Evolutionary conservation across 2,113 vertebrate species (phyloP).

Genomic region (Phylloscopus trochiloides): DNA sequence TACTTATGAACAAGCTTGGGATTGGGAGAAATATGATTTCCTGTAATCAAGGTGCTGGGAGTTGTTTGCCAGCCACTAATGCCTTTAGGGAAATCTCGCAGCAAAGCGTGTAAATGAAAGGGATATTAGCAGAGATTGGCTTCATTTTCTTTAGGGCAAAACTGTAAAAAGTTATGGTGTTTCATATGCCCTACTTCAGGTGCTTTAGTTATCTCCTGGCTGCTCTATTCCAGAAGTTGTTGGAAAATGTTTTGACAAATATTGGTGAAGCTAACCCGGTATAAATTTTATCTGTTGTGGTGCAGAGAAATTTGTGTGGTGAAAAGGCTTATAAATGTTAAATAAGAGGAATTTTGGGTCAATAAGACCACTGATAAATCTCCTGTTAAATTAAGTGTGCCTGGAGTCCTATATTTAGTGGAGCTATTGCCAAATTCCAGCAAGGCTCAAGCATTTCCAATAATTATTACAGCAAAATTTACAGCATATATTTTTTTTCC

Average conservation of each 20-base stretch:
- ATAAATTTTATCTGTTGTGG: not conserved
- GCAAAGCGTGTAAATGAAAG: conserved; percentile 38
- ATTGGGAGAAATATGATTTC: conserved; percentile 57
- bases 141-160: conserved; percentile 44
- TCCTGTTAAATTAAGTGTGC: conserved; percentile 27
- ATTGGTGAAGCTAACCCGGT: not conserved
- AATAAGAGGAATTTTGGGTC: conserved; percentile 31
- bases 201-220: conserved; percentile 35
- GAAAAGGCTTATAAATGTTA: conserved; percentile 32
- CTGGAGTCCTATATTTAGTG: conserved; percentile 54
- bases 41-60: conserved; percentile 64
- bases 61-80: conserved; percentile 55
- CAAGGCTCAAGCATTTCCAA: conserved; percentile 14
- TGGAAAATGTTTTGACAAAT: not conserved
- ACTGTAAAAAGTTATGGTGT: conserved; percentile 37
- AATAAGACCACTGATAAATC: conserved; percentile 42
- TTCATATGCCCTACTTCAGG: conserved; percentile 3
- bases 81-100: conserved; percentile 53
- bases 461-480: conserved; percentile 43
- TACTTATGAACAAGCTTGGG: conserved; percentile 38
- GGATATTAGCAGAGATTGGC: conserved; percentile 43
- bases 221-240: not conserved
- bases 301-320: conserved; percentile 5
- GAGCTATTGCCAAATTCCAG: conserved; percentile 24
- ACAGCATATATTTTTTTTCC: not conserved